phyloP scores from a whole-genome alignment of 2,113 vertebrate species.

The Charina bottae region DNA sequence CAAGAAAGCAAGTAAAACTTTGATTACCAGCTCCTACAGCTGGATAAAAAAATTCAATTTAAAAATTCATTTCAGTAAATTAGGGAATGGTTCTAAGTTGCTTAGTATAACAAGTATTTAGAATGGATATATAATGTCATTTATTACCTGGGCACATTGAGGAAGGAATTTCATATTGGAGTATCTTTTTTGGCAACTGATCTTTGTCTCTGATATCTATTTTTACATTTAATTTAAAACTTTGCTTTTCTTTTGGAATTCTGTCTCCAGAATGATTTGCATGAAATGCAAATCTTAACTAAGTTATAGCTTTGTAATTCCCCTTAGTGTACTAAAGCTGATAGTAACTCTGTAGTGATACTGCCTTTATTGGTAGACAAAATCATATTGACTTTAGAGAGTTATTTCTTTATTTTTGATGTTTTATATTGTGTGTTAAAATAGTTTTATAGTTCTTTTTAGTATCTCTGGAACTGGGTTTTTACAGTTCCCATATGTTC shows the following conservation, averaged over 20 bases:
- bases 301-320: neutral
- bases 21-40: neutral
- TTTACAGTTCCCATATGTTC: constrained; percentile 12
- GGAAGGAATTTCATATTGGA: neutral
- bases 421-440: constrained; percentile 8
- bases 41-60: neutral
- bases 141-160: neutral
- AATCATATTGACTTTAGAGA: constrained; percentile 7
- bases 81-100: neutral
- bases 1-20: neutral
- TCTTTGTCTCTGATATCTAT: neutral
- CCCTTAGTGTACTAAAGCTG: neutral
- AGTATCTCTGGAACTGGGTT: constrained; percentile 8
- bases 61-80: neutral
- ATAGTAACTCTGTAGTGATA: neutral
- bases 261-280: neutral
- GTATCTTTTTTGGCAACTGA: neutral
- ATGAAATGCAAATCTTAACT: neutral
- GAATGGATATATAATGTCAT: neutral
- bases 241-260: neutral
- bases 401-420: constrained; percentile 15
- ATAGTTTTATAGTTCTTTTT: constrained; percentile 15
- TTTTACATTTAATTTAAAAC: neutral
- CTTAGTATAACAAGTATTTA: neutral
- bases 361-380: constrained; percentile 10